Conservation (phyloP, 2,113 vertebrate genomes). For the Caretta caretta region DNA sequence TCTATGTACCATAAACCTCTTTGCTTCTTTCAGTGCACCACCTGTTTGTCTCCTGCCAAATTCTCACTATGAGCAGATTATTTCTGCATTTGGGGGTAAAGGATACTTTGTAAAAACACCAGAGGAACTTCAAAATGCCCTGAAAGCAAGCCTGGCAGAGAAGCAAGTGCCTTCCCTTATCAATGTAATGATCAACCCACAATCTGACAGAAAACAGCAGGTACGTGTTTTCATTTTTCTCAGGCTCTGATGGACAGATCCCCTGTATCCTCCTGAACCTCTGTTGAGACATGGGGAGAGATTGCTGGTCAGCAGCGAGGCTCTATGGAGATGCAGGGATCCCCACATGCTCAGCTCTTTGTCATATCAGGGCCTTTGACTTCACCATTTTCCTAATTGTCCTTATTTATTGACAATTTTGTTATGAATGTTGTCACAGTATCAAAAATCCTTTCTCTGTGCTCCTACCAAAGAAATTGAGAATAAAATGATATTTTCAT, state of each 20-base stretch:
- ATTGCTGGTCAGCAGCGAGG: not conserved
- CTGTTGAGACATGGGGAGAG: not conserved
- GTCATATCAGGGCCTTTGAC: not conserved
- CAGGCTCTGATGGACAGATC: no score
- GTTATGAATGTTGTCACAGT: not conserved
- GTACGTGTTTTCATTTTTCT: slow-evolving; percentile 70
- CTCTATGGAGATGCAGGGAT: not conserved
- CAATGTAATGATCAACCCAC: slow-evolving; percentile 93
- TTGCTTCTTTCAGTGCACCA: slow-evolving; percentile 81
- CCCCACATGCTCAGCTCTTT: not conserved
- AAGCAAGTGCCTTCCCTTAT: slow-evolving; percentile 87
- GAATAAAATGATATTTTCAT: not conserved
- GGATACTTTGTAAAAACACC: slow-evolving; percentile 92
- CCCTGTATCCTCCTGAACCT: not conserved
- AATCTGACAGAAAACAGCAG: slow-evolving; percentile 91
- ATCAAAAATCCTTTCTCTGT: not conserved
- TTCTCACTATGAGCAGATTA: slow-evolving; percentile 91
- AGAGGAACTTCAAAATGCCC: slow-evolving; percentile 86
- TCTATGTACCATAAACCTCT: not conserved
- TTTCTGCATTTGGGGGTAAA: slow-evolving; percentile 92
- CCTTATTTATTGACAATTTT: not conserved
- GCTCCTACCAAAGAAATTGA: not conserved
- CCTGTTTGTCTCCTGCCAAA: slow-evolving; percentile 92
- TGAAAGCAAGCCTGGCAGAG: slow-evolving; percentile 84
- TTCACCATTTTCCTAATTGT: not conserved